These are phyloP conservation scores for Manis pentadactyla DNA, from an alignment of 2,797 vertebrate genomes.

Conservation along the genomic window DNA sequence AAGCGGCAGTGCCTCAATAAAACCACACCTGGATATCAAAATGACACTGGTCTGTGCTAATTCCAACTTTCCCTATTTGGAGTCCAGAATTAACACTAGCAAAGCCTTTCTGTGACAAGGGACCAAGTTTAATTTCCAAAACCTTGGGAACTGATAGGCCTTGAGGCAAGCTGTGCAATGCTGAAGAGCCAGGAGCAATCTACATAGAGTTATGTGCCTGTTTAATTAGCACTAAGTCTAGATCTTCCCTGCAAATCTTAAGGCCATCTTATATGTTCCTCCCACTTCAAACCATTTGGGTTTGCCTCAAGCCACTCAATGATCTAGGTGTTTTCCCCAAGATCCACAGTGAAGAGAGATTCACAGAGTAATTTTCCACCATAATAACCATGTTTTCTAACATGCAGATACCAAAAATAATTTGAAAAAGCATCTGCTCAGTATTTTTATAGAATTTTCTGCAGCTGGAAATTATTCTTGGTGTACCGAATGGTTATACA, in stretches of 20 bases:
- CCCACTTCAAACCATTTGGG: not conserved
- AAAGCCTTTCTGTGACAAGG: slow-evolving; percentile 53
- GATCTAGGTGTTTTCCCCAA: not conserved
- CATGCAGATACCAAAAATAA: slow-evolving; percentile 49
- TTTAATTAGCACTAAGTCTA: slow-evolving; percentile 42
- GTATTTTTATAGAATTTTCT: slow-evolving; percentile 53
- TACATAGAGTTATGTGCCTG: slow-evolving; percentile 5
- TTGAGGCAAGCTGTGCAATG: slow-evolving; percentile 48
- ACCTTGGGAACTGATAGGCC: slow-evolving; percentile 51
- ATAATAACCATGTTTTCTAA: slow-evolving; percentile 52
- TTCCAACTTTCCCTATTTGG: slow-evolving; percentile 35
- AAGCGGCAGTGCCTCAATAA: slow-evolving; percentile 1
- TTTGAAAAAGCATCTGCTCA: slow-evolving; percentile 50
- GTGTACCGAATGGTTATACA: not conserved
- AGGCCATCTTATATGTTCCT: slow-evolving; percentile 4
- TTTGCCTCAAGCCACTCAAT: slow-evolving; percentile 2
- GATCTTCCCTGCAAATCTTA: slow-evolving; percentile 37
- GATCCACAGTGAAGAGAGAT: slow-evolving; percentile 39
- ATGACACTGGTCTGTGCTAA: slow-evolving; percentile 2
- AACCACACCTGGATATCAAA: slow-evolving; percentile 4
- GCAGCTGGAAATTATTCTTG: slow-evolving; percentile 53
- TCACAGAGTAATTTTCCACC: slow-evolving; percentile 40
- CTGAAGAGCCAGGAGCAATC: slow-evolving; percentile 53
- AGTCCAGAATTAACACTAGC: slow-evolving; percentile 46
- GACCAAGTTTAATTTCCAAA: slow-evolving; percentile 62